phyloP scores from a whole-genome alignment of 1,140 invertebrate genomes.

The Lerema accius region DNA sequence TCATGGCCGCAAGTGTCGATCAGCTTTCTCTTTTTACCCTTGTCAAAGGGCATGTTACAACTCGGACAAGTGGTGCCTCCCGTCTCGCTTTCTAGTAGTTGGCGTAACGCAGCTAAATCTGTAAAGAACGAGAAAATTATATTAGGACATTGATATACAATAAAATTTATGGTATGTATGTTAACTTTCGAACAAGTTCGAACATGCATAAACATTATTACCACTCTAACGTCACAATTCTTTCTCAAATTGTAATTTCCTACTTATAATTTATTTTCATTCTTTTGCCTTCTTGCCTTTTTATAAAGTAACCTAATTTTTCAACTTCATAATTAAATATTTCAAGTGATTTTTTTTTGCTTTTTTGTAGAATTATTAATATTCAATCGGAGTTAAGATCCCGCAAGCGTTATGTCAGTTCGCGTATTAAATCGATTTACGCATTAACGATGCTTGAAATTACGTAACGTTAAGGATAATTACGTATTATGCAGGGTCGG shows the following conservation, averaged over 20 bases:
- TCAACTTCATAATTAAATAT: too few species aligned
- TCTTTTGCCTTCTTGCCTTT: too few species aligned
- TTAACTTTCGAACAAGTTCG: too few species aligned
- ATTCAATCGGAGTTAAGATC: neutral
- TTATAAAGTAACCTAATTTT: too few species aligned
- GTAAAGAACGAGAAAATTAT: slow-evolving; percentile 48
- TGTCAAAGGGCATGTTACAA: slow-evolving; percentile 96
- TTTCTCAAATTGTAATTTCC: too few species aligned
- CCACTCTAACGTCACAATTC: too few species aligned
- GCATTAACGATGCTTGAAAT: slow-evolving; percentile 50
- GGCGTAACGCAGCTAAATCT: slow-evolving; percentile 75
- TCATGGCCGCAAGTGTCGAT: slow-evolving; percentile 97
- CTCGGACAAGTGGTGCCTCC: slow-evolving; percentile 88
- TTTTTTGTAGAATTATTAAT: slow-evolving; percentile 12
- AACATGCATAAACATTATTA: too few species aligned
- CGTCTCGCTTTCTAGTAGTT: slow-evolving; percentile 76
- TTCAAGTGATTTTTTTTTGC: neutral
- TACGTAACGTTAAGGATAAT: slow-evolving; percentile 25
- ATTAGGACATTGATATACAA: slow-evolving; percentile 9
- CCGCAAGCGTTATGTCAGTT: slow-evolving; percentile 32
- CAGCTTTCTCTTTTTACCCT: slow-evolving; percentile 95
- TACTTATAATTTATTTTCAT: too few species aligned
- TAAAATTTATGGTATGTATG: too few species aligned
- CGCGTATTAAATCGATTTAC: slow-evolving; percentile 53
- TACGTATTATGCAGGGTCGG: slow-evolving; percentile 18